A percentile compares a stretch with the other conserved stretches of the same genome.
phyloP scores from a whole-genome alignment of 2,797 vertebrate species.

The Oreochromis grahami region DNA sequence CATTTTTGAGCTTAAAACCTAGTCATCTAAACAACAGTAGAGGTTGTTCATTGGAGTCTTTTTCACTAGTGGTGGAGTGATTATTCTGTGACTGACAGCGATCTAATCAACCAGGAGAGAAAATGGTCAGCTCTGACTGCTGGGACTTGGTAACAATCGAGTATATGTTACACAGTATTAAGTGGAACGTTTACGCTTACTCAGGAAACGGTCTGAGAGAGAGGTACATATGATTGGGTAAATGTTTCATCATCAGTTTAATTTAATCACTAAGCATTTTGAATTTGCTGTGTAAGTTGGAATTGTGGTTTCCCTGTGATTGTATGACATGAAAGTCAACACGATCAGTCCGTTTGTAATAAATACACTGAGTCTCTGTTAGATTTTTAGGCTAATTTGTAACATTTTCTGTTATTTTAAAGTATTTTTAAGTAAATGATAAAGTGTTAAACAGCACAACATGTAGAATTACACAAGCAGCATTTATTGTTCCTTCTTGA shows the following conservation, averaged over 20 bases:
- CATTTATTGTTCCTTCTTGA: background rate
- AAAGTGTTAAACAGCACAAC: background rate
- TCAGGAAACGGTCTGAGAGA: background rate
- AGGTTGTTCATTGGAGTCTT: background rate
- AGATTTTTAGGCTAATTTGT: background rate
- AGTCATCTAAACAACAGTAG: background rate
- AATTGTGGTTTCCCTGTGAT: background rate
- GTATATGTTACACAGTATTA: background rate
- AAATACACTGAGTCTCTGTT: background rate
- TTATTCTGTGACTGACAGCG: accelerated
- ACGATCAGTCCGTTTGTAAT: accelerated
- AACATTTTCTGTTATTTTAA: background rate
- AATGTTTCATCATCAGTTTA: background rate
- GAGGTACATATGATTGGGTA: background rate
- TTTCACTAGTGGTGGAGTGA: background rate
- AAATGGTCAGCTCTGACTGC: background rate
- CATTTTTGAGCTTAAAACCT: conserved; percentile 22
- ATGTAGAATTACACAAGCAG: background rate
- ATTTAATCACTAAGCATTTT: background rate
- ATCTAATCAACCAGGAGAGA: background rate
- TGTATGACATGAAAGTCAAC: background rate
- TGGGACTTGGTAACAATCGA: background rate
- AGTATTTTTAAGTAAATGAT: background rate
- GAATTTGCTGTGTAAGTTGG: background rate
- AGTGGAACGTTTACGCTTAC: background rate